Percentiles rank a stretch among this genome's conserved stretches.
These are phyloP conservation scores for Fragum sueziense DNA, from an alignment of 2,888 invertebrate genomes.

Conservation along the genomic window DNA sequence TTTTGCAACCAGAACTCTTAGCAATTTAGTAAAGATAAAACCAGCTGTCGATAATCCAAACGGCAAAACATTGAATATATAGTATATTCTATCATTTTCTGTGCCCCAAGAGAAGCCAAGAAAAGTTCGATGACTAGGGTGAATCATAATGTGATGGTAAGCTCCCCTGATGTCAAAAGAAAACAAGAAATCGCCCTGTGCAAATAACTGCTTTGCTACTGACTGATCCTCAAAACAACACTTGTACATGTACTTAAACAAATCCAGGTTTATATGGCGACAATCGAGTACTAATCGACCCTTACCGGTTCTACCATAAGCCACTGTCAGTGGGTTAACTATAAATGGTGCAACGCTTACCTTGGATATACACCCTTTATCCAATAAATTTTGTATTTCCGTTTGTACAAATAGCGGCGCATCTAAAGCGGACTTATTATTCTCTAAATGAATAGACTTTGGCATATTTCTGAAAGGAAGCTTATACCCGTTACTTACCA, in stretches of 20 bases:
- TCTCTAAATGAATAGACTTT: background rate
- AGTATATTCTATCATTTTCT: conserved; percentile 19
- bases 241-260: conserved; percentile 41
- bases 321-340: conserved; percentile 41
- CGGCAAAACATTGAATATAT: conserved; percentile 42
- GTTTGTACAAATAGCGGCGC: conserved; percentile 19
- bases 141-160: conserved; percentile 32
- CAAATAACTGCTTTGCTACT: conserved; percentile 32
- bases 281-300: conserved; percentile 34
- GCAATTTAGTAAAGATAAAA: conserved; percentile 52
- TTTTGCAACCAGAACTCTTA: conserved; percentile 30
- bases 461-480: conserved; percentile 29
- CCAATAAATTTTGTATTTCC: conserved; percentile 31
- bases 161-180: conserved; percentile 33
- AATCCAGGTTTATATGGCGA: conserved; percentile 39
- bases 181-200: conserved; percentile 25
- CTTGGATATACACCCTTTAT: conserved; percentile 27
- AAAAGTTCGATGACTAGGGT: conserved; percentile 14
- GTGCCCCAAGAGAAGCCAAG: conserved; percentile 18
- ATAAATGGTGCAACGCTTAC: conserved; percentile 3
- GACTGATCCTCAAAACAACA: conserved; percentile 35
- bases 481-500: conserved; percentile 28
- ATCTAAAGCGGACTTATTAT: conserved; percentile 40
- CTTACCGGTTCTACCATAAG: conserved; percentile 31
- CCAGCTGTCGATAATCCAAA: conserved; percentile 52